These are phyloP conservation scores for Diploscapter pachys DNA, from an alignment of 1,140 invertebrate genomes.

Conservation along the genomic window DNA sequence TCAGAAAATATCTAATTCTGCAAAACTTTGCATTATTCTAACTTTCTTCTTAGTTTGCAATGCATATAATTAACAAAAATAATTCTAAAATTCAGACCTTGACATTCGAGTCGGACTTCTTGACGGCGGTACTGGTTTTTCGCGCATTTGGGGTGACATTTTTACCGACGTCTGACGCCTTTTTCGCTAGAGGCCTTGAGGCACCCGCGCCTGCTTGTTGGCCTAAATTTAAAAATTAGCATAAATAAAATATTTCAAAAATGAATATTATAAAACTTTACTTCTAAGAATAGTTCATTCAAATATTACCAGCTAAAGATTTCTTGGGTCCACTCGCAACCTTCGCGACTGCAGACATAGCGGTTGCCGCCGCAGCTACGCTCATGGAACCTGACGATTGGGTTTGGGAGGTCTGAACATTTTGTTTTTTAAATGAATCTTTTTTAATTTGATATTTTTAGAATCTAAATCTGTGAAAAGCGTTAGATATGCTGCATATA, in stretches of 20 bases:
- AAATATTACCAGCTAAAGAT: neutral
- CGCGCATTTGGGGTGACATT: constrained; percentile 19
- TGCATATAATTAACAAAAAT: too few relatives aligned
- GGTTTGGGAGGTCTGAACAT: too few relatives aligned
- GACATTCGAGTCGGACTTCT: constrained; percentile 31
- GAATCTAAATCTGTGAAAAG: too few relatives aligned
- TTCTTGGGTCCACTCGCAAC: constrained; percentile 2
- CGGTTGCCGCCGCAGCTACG: neutral
- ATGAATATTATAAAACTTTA: neutral
- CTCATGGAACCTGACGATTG: too few relatives aligned
- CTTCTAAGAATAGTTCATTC: neutral
- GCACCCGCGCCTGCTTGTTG: neutral
- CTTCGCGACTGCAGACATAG: constrained; percentile 22
- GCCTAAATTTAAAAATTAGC: neutral
- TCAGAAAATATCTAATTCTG: too few relatives aligned
- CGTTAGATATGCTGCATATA: too few relatives aligned
- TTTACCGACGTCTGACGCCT: constrained; percentile 32
- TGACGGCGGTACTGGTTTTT: constrained; percentile 35
- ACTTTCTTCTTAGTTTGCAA: too few relatives aligned
- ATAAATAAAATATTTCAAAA: neutral
- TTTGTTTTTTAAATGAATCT: too few relatives aligned
- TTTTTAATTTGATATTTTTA: too few relatives aligned
- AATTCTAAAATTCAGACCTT: constrained; percentile 2
- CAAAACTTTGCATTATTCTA: too few relatives aligned
- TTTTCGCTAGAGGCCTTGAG: constrained; percentile 23